Percentiles rank a stretch among this genome's conserved stretches.
Conservation (phyloP, 2,113 vertebrate genomes). For the Corynorhinus townsendii region DNA sequence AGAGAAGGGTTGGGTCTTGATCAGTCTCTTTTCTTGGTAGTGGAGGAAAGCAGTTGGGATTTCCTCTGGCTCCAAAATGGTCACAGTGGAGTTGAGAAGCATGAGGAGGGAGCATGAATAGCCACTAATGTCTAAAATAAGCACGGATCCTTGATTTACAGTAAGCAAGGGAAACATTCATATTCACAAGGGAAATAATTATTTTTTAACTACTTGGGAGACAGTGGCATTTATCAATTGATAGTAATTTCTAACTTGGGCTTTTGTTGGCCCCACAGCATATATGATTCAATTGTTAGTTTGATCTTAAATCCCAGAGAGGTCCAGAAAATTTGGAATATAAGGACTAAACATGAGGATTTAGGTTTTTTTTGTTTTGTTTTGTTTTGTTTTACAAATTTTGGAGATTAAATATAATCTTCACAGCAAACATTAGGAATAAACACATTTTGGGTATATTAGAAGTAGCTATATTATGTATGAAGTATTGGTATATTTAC, state of each 20-base stretch:
- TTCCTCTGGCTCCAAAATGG: not conserved
- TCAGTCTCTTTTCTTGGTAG: not conserved
- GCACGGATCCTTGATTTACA: not conserved
- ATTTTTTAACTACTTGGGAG: not conserved
- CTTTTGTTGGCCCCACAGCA: not conserved
- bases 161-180: not conserved
- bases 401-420: not conserved
- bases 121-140: not conserved
- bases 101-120: not conserved
- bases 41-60: not conserved
- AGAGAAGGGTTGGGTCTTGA: not conserved
- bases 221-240: not conserved
- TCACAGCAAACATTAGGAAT: not conserved
- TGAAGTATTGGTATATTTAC: not conserved
- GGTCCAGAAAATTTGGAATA: not conserved
- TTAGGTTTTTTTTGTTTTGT: no score
- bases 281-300: not conserved
- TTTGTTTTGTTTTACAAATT: not conserved
- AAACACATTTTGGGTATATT: not conserved
- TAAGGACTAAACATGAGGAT: not conserved
- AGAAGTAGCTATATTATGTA: not conserved
- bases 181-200: not conserved
- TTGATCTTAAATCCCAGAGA: not conserved
- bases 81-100: not conserved
- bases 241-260: not conserved